These are phyloP conservation scores for Diploscapter pachys DNA, from an alignment of 1,140 invertebrate genomes.

Conservation along the genomic window DNA sequence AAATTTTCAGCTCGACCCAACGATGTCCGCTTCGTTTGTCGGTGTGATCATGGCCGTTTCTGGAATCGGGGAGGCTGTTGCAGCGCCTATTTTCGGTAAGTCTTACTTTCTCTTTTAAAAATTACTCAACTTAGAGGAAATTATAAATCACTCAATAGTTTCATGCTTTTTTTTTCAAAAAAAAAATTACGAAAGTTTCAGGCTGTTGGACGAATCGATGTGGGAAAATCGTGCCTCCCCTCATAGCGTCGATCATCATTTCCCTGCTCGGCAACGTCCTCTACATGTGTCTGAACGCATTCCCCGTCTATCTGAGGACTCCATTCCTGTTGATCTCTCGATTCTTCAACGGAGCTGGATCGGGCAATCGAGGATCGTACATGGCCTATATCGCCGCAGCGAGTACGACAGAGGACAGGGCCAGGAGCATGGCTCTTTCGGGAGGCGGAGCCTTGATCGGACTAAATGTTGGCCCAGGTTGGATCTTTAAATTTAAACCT, in stretches of 20 bases:
- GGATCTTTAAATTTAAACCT: background rate
- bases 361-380: conserved; percentile 39
- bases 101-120: background rate
- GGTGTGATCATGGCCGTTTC: conserved; percentile 46
- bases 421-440: conserved; percentile 41
- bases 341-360: conserved; percentile 41
- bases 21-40: conserved; percentile 41
- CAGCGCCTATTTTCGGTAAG: conserved; percentile 38
- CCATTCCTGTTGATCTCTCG: conserved; percentile 34
- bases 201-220: conserved; percentile 39
- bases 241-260: conserved; percentile 35
- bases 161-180: background rate
- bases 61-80: conserved; percentile 42
- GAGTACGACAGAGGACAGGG: conserved; percentile 31
- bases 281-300: conserved; percentile 41
- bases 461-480: conserved; percentile 37
- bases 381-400: conserved; percentile 39
- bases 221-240: conserved; percentile 38
- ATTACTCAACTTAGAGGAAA: background rate
- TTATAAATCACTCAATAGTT: no score
- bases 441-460: conserved; percentile 44
- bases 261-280: conserved; percentile 38
- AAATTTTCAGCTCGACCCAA: conserved; percentile 42
- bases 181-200: background rate
- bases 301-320: conserved; percentile 20